Percentiles rank a stretch among this genome's conserved stretches.
Conservation (phyloP, 2,797 vertebrate species). For the Cryptoblepharus egeriae region DNA sequence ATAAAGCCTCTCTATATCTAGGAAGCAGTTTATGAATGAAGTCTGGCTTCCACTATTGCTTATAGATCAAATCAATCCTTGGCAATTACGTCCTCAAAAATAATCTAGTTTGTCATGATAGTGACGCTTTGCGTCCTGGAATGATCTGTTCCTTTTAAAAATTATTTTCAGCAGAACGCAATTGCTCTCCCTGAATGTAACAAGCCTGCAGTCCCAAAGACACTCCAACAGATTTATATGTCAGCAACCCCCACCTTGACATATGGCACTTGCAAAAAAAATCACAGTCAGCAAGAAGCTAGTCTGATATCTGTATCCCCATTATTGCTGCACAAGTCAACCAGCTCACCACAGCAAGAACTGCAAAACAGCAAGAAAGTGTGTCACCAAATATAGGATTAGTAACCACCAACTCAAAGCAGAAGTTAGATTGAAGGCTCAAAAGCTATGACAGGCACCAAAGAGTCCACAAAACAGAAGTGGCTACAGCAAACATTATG, state of each 20-base stretch:
- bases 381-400: background rate
- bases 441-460: background rate
- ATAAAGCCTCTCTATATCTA: background rate
- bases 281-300: background rate
- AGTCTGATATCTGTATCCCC: background rate
- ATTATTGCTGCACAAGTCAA: background rate
- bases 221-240: background rate
- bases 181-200: background rate
- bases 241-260: background rate
- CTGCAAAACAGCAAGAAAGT: background rate
- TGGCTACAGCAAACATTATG: background rate
- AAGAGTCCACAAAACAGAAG: background rate
- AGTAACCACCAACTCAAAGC: conserved; percentile 6
- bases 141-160: background rate
- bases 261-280: background rate
- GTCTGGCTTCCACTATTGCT: conserved; percentile 12
- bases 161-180: too few species aligned
- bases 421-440: background rate
- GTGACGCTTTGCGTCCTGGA: background rate
- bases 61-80: conserved; percentile 22
- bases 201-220: background rate
- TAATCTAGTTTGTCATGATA: background rate
- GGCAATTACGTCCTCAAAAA: conserved; percentile 5
- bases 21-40: conserved; percentile 14
- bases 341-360: background rate